Evolutionary conservation across 2,113 vertebrate genomes (phyloP).

Genomic region (Megaleporinus macrocephalus): DNA sequence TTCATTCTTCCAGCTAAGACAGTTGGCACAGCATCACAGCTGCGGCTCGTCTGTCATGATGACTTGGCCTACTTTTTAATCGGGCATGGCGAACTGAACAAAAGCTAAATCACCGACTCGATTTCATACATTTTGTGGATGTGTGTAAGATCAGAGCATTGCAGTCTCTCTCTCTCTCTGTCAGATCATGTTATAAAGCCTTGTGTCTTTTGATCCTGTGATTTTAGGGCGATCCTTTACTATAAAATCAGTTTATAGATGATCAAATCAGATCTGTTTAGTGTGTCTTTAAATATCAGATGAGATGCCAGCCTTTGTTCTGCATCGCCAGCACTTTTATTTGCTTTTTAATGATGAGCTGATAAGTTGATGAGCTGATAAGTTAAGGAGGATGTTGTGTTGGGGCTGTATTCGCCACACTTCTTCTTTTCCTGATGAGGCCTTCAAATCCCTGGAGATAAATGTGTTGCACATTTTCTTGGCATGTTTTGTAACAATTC

Average conservation of each 20-base stretch:
- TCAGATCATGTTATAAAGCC: background rate
- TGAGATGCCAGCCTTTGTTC: background rate
- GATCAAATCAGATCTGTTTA: no score
- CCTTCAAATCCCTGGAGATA: background rate
- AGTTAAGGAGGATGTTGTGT: background rate
- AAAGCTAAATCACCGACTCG: background rate
- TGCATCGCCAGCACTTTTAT: background rate
- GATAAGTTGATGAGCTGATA: background rate
- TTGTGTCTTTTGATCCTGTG: no score
- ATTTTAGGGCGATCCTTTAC: no score
- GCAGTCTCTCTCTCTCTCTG: background rate
- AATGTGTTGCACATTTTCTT: background rate
- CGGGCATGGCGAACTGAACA: conserved; percentile 6
- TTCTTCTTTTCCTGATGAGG: background rate
- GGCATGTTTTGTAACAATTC: background rate
- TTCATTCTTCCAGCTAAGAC: background rate
- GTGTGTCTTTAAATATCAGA: no score
- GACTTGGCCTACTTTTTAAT: conserved; percentile 27
- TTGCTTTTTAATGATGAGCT: background rate
- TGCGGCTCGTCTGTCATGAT: conserved; percentile 2
- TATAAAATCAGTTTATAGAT: no score
- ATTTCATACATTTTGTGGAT: background rate
- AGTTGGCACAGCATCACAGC: conserved; percentile 37
- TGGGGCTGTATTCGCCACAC: background rate
- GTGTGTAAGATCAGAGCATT: background rate